A percentile compares a stretch with the other conserved stretches of the same genome.
Conservation (phyloP, 2,888 invertebrate species). For the Helicoverpa assulta region DNA sequence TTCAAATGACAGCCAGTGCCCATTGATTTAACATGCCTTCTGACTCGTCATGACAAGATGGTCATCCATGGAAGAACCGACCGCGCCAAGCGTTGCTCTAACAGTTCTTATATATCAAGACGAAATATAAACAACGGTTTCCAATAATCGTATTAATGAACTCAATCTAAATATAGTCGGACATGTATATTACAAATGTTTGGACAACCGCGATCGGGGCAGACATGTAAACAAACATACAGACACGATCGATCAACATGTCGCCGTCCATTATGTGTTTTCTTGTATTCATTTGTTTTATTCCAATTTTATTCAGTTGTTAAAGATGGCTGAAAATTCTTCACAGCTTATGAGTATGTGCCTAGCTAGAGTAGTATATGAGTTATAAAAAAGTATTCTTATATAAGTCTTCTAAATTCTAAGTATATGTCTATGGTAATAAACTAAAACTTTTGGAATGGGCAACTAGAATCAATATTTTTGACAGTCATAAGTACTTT, state of each 20-base stretch:
- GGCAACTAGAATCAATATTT: no score
- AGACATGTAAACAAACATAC: slow-evolving; percentile 55
- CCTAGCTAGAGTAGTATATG: no score
- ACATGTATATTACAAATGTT: slow-evolving; percentile 59
- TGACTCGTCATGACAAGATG: no score
- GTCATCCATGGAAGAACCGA: no score
- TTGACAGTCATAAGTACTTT: no score
- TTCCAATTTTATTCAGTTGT: slow-evolving; percentile 16
- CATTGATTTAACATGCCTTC: no score
- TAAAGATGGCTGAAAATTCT: not conserved
- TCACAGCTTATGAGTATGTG: not conserved
- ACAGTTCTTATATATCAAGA: slow-evolving; percentile 7
- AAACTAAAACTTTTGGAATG: no score
- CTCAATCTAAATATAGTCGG: slow-evolving; percentile 45
- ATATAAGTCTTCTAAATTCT: no score
- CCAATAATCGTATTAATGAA: slow-evolving; percentile 50
- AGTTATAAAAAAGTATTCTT: no score
- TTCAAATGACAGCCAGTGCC: no score
- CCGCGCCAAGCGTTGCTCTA: no score
- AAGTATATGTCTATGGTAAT: no score
- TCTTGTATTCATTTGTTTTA: slow-evolving; percentile 34
- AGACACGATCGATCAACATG: slow-evolving; percentile 51
- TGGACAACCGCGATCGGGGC: slow-evolving; percentile 40
- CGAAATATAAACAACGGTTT: slow-evolving; percentile 25
- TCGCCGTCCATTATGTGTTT: slow-evolving; percentile 47